Percentiles rank a stretch among this genome's conserved stretches.
Conservation (phyloP, 2,888 invertebrate genomes). For the Metalampra italica region DNA sequence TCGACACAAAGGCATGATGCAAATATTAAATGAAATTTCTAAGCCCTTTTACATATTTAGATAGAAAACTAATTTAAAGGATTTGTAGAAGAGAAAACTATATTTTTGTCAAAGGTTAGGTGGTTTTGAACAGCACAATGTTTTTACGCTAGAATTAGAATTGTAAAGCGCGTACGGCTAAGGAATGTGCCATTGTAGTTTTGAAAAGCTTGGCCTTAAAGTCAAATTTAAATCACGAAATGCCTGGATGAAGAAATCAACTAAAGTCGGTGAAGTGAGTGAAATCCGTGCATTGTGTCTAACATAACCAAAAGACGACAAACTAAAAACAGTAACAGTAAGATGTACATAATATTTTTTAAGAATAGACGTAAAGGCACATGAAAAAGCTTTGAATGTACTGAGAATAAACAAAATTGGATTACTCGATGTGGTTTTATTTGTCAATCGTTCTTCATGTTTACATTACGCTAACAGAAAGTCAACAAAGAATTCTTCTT, state of each 20-base stretch:
- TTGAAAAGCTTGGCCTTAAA: constrained; percentile 33
- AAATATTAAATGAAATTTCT: constrained; percentile 1
- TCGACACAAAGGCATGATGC: too few relatives aligned
- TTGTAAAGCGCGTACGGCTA: constrained; percentile 23
- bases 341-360: constrained; percentile 49
- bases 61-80: constrained; percentile 62
- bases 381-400: constrained; percentile 70
- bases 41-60: constrained; percentile 39
- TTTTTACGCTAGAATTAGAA: constrained; percentile 53
- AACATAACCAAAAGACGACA: background rate
- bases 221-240: constrained; percentile 12
- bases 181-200: constrained; percentile 39
- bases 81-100: constrained; percentile 54
- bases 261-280: background rate
- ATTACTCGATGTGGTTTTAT: constrained; percentile 35
- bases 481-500: too few relatives aligned
- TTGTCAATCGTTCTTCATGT: constrained; percentile 1
- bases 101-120: constrained; percentile 63
- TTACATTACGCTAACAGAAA: too few relatives aligned
- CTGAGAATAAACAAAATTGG: constrained; percentile 64
- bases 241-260: constrained; percentile 16
- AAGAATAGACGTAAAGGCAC: constrained; percentile 52
- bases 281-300: background rate
- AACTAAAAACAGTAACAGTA: constrained; percentile 30
- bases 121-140: constrained; percentile 45